These are phyloP conservation scores for Ophiodon elongatus DNA, from an alignment of 2,113 vertebrate genomes.

Conservation along the genomic window DNA sequence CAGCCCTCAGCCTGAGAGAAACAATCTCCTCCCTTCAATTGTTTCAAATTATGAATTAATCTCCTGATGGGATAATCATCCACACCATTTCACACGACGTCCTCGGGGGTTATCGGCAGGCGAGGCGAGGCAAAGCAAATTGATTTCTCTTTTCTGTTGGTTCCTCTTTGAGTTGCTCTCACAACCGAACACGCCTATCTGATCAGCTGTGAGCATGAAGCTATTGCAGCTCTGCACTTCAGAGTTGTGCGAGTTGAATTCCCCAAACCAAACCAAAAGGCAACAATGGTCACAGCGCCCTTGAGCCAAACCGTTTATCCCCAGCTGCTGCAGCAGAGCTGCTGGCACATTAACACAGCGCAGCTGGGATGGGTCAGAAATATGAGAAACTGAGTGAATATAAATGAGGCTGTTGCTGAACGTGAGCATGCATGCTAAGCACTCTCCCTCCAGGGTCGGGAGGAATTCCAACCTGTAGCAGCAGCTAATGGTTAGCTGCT, in stretches of 20 bases:
- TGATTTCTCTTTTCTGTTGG: not conserved
- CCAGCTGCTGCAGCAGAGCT: slow-evolving; percentile 14
- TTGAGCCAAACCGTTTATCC: slow-evolving; percentile 29
- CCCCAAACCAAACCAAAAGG: not conserved
- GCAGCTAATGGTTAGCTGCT: too few species aligned
- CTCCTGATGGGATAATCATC: slow-evolving; percentile 34
- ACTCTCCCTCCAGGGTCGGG: not conserved
- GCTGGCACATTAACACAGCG: slow-evolving; percentile 27
- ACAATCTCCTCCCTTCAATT: slow-evolving; percentile 27
- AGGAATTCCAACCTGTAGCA: not conserved
- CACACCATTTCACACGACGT: slow-evolving; percentile 29
- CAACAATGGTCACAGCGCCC: not conserved
- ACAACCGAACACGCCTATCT: not conserved
- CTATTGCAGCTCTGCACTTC: not conserved
- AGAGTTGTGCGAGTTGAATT: not conserved
- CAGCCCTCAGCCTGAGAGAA: too few species aligned
- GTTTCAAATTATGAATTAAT: slow-evolving; percentile 30
- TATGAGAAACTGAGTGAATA: slow-evolving; percentile 15
- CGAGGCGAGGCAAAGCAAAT: slow-evolving; percentile 11
- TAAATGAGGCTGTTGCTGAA: slow-evolving; percentile 25
- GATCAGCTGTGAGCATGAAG: not conserved
- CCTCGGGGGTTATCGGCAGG: slow-evolving; percentile 16
- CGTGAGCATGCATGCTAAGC: slow-evolving; percentile 13
- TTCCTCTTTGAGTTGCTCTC: not conserved
- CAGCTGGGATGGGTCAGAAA: not conserved